Conservation (phyloP, 2,797 vertebrate genomes). For the Semaprochilodus insignis region DNA sequence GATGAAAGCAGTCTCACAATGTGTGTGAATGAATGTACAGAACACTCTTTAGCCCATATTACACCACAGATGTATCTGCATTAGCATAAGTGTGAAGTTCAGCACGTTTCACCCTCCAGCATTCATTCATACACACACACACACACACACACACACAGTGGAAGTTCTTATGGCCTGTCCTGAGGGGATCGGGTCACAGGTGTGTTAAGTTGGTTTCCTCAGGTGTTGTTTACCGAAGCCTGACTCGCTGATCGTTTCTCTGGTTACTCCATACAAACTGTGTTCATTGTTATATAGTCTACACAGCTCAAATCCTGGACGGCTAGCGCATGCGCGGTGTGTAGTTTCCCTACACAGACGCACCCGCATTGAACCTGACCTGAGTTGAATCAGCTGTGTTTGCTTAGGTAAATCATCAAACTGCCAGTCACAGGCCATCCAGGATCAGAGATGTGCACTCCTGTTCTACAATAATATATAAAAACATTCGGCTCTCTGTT, state of each 20-base stretch:
- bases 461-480: too few relatives aligned
- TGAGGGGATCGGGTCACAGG: background rate
- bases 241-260: background rate
- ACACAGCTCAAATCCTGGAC: too few relatives aligned
- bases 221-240: background rate
- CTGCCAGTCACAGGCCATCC: too few relatives aligned
- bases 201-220: background rate
- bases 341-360: too few relatives aligned
- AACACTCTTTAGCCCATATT: constrained; percentile 32
- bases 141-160: background rate
- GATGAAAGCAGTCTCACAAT: constrained; percentile 2
- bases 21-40: constrained; percentile 20
- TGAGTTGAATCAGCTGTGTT: too few relatives aligned
- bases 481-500: too few relatives aligned
- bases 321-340: too few relatives aligned
- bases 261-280: too few relatives aligned
- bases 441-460: too few relatives aligned
- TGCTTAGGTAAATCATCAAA: too few relatives aligned
- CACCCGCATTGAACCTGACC: too few relatives aligned
- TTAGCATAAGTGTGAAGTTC: background rate
- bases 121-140: background rate
- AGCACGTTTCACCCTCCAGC: constrained; percentile 7
- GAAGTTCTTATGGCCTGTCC: background rate
- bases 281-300: too few relatives aligned
- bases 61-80: background rate